Evolutionary conservation across 2,113 vertebrate genomes (phyloP).

Genomic region (Rhabdomys dilectus): DNA sequence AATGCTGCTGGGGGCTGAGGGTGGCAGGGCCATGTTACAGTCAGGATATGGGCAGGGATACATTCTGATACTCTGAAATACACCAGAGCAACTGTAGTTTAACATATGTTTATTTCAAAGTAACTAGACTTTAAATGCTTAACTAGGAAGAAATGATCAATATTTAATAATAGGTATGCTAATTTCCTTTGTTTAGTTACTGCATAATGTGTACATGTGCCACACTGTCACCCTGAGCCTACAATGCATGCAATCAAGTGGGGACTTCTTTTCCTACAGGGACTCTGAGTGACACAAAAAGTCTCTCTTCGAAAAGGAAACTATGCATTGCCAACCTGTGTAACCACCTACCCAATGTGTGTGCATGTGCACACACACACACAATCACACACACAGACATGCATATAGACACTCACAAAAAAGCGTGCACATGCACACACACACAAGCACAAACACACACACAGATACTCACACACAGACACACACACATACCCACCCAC

Average conservation of each 20-base stretch:
- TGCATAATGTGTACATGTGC: background rate
- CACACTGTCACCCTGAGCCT: background rate
- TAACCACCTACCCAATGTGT: background rate
- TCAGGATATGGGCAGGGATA: background rate
- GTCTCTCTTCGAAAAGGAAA: constrained; percentile 10
- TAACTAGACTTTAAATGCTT: background rate
- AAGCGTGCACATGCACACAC: background rate
- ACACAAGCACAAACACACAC: background rate
- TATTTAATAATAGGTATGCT: background rate
- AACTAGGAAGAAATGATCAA: background rate
- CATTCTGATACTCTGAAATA: background rate
- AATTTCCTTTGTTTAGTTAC: background rate
- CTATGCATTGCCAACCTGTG: background rate
- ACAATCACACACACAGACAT: background rate
- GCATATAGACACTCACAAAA: too few species aligned
- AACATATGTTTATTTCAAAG: background rate
- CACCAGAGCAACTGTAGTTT: background rate
- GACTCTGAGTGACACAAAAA: background rate
- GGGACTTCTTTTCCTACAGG: background rate
- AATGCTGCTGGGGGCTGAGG: background rate
- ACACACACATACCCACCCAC: too few species aligned
- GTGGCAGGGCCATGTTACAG: background rate
- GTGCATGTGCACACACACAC: background rate
- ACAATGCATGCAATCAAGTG: background rate
- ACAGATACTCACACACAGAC: too few species aligned